These are phyloP conservation scores for Hymenochirus boettgeri DNA, from an alignment of 2,113 vertebrate species.

Conservation along the genomic window DNA sequence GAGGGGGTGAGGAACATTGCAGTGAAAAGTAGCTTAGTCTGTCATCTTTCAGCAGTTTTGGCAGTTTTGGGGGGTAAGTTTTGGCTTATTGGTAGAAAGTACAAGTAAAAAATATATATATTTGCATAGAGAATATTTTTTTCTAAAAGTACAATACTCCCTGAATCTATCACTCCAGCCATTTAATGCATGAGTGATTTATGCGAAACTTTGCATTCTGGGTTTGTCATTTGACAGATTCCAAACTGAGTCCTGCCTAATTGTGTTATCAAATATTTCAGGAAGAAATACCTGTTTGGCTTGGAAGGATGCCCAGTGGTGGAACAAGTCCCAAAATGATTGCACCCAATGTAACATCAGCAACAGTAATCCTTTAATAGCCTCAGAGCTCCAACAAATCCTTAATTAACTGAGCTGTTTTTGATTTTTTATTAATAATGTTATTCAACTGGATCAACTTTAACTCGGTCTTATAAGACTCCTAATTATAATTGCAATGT, in stretches of 20 bases:
- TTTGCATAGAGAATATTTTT: too few relatives aligned
- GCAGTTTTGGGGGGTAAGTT: too few relatives aligned
- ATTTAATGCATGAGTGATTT: constrained; percentile 42
- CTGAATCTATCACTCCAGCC: too few relatives aligned
- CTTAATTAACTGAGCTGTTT: constrained; percentile 50
- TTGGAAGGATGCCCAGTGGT: constrained; percentile 2
- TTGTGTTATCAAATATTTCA: constrained; percentile 36
- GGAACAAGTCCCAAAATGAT: accelerated
- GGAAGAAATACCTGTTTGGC: constrained; percentile 28
- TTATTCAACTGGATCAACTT: too few relatives aligned
- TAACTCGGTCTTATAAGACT: too few relatives aligned
- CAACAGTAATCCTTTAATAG: constrained; percentile 51
- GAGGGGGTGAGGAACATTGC: too few relatives aligned
- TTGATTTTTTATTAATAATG: constrained; percentile 13
- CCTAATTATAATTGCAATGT: too few relatives aligned
- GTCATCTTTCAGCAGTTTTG: too few relatives aligned
- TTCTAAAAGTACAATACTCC: too few relatives aligned
- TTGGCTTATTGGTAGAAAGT: too few relatives aligned
- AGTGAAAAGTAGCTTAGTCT: too few relatives aligned
- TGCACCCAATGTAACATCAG: constrained; percentile 18
- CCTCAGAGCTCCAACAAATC: constrained; percentile 43
- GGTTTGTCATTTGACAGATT: constrained; percentile 51
- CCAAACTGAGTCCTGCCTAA: constrained; percentile 27
- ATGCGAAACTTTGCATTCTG: constrained; percentile 65
- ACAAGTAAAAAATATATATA: too few relatives aligned